phyloP scores from a whole-genome alignment of 1,140 invertebrate species.

The Acromyrmex echinatior region DNA sequence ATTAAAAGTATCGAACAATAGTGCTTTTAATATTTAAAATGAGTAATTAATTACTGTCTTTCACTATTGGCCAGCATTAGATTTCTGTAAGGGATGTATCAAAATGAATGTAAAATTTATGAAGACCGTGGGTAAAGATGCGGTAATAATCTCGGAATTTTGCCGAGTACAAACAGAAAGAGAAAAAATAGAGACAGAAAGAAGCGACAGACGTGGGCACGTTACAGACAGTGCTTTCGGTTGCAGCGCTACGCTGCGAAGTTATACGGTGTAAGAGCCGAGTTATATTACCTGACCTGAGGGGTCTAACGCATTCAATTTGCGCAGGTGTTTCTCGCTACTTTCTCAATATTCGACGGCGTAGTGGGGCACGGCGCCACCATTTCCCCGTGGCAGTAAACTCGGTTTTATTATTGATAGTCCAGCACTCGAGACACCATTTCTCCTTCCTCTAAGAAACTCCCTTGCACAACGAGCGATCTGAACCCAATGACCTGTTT shows the following conservation, averaged over 20 bases:
- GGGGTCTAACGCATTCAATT: constrained; percentile 68
- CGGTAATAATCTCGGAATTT: constrained; percentile 21
- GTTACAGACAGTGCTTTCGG: constrained; percentile 6
- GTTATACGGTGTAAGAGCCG: constrained; percentile 28
- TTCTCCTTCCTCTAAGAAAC: constrained; percentile 20
- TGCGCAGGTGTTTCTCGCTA: constrained; percentile 72
- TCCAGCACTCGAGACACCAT: constrained; percentile 34
- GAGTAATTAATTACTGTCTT: too few species aligned
- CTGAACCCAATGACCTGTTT: constrained; percentile 7
- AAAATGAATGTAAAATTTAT: background rate
- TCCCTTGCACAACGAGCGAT: background rate
- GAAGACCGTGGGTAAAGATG: background rate
- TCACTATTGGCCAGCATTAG: too few species aligned
- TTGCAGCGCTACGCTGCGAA: background rate
- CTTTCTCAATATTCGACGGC: constrained; percentile 70
- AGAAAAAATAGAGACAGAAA: constrained; percentile 1
- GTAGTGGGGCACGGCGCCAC: background rate
- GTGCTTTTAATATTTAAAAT: too few species aligned
- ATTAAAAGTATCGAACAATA: too few species aligned
- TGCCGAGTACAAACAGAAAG: background rate
- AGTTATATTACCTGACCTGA: constrained; percentile 61
- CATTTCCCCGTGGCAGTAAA: constrained; percentile 65
- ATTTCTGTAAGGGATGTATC: too few species aligned
- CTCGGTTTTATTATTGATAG: constrained; percentile 76
- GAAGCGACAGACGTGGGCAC: background rate